Evolutionary conservation across 1,140 invertebrate genomes (phyloP), one percentile per base, ranked within the genome.

Genomic region (Camponotus vicinus): DNA sequence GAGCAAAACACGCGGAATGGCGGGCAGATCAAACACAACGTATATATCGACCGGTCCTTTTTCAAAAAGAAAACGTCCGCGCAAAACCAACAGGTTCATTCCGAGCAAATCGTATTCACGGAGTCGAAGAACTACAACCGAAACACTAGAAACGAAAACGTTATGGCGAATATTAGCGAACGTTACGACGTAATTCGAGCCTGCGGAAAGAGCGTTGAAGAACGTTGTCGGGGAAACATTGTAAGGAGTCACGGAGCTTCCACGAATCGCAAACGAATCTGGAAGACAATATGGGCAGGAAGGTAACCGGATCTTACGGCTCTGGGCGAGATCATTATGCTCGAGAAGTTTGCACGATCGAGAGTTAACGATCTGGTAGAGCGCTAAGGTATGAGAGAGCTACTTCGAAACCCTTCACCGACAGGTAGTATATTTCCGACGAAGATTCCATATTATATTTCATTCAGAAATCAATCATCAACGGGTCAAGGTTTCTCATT

Each of bases 231-330:
- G 59, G 57, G 78, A 32, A 77, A 73, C 66, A 87, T 78, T 82
- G 78, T 76, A 84, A 82, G 73, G 63, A 84, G 42, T 78, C 66
- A 37, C 21, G 71, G 18, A 42, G 85, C 87, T 70, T 86, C 70
- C 85, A 77, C 61, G 87, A 88, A 87, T 78, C 71, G 85, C 64
- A 71, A 45, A 71, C 18, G 71, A 75, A 89, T 85, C 75, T 85
- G 77, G 75, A 84, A 85, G 75, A 88, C 78, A 90, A 87, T 86
- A 85, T 82, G 61, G 84, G 64, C 71, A 78, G 34, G 59, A 57
- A 61, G 78, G 89, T 86, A 92, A 92, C 88, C 91, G 88, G 90
- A 92, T 91, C 91, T 86, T 88, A 80, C 82, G 67, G 84, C 80
- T 85, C 59, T 84, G 37, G 63, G 66, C 75, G 66, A 88, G 90